Evolutionary conservation across 2,888 invertebrate genomes (phyloP).

Genomic region (Acanthosepion esculentum): DNA sequence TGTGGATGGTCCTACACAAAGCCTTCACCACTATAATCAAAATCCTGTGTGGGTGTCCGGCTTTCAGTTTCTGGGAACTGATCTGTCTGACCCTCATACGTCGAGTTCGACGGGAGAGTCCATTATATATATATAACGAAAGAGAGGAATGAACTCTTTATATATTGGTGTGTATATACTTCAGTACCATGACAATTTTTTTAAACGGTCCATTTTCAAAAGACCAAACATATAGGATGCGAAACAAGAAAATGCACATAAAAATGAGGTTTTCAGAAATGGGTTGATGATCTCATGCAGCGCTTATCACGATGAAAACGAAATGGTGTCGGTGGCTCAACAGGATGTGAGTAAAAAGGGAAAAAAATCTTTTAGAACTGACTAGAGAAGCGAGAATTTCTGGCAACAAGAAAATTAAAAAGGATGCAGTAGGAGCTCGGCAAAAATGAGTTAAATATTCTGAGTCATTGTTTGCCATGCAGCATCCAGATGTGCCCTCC

Average conservation of each 20-base stretch:
- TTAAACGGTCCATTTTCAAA: background rate
- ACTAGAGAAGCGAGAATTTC: background rate
- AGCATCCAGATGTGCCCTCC: background rate
- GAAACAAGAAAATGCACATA: background rate
- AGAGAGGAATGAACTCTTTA: too few relatives aligned
- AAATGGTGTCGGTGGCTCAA: background rate
- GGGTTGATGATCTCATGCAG: constrained; percentile 10
- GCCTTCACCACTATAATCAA: too few relatives aligned
- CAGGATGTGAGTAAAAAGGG: background rate
- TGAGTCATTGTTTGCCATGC: background rate
- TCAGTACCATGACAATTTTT: background rate
- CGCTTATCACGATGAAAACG: background rate
- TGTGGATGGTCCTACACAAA: too few relatives aligned
- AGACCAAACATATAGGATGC: background rate
- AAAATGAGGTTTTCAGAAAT: background rate
- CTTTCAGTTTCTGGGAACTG: too few relatives aligned
- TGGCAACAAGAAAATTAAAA: background rate
- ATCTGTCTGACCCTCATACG: too few relatives aligned
- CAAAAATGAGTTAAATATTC: background rate
- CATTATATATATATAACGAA: too few relatives aligned
- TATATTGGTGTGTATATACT: too few relatives aligned
- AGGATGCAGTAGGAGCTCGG: background rate
- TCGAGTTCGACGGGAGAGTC: too few relatives aligned
- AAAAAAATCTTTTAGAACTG: background rate
- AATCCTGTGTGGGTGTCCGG: too few relatives aligned